Conservation (phyloP, 2,113 vertebrate genomes). For the Platichthys stellatus region DNA sequence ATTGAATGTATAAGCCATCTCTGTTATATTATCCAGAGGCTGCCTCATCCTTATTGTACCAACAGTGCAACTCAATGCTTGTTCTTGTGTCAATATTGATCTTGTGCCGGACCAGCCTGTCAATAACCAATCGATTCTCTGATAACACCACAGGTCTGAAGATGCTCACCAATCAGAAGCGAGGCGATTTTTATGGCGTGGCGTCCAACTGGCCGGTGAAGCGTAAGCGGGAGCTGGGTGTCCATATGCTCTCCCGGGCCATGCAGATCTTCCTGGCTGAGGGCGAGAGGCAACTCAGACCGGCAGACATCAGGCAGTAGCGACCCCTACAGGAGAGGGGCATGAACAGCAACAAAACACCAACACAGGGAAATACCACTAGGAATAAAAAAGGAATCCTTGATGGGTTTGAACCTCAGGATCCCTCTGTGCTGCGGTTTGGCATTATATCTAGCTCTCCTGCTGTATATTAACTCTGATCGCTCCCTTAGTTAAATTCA, state of each 20-base stretch:
- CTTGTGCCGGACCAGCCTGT: not conserved
- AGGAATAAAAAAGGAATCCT: not conserved
- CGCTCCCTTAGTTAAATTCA: too few relatives aligned
- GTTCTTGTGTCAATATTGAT: not conserved
- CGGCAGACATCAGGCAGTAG: constrained; percentile 84
- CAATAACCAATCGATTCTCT: not conserved
- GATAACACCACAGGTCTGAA: constrained; percentile 81
- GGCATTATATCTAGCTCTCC: not conserved
- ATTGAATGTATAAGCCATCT: too few relatives aligned
- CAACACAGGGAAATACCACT: constrained; percentile 25
- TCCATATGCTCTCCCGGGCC: constrained; percentile 86
- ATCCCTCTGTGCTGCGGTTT: not conserved
- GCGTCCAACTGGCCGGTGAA: constrained; percentile 82
- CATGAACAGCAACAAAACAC: constrained; percentile 5
- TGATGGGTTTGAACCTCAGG: not conserved
- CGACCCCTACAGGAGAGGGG: constrained; percentile 25
- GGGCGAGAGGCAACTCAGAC: constrained; percentile 89
- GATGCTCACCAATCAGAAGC: constrained; percentile 90
- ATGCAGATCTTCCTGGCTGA: constrained; percentile 92
- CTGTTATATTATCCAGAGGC: not conserved
- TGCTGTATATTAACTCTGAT: too few relatives aligned
- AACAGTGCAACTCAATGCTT: not conserved
- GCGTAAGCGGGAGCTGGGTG: constrained; percentile 83
- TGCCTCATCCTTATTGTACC: not conserved
- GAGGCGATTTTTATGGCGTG: constrained; percentile 88